Evolutionary conservation across 2,113 vertebrate species (phyloP), one percentile per base, ranked within the genome.

Genomic region (Channa maculata): DNA sequence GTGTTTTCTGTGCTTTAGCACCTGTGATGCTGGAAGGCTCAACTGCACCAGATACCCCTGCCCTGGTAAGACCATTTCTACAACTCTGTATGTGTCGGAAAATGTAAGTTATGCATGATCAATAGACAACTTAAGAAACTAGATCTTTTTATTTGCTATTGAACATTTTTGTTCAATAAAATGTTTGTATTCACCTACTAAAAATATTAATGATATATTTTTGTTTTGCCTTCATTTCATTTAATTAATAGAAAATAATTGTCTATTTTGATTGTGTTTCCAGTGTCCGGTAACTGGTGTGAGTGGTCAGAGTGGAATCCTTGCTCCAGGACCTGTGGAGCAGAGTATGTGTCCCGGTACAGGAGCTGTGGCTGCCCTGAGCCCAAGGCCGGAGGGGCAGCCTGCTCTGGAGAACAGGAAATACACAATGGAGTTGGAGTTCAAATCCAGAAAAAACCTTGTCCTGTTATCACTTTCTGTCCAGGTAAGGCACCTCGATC

Each of bases 201-300:
- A 24, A 24, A 24, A 24, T 24, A 24, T 24, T 24, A 24, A 24
- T 1, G 24, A 24, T 24, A 24, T 24, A 24, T 24, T 24, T 24
- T 24, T 24, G 24, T 24, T 24, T 24, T 24, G 24, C 24, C 24
- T 24, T 24, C 24, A 24, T 24, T n/a, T n/a, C n/a, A n/a, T n/a
- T n/a, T n/a, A 1, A 24, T 24, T 24, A 24, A 24, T 24, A 24
- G 24, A 24, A 24, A 24, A 8, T 11, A 15, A 1, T 8, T 4
- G 6, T 52, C 1, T 15, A 45, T 65, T 0, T 8, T 6, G 2
- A 63, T 14, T 61, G 65, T 67, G 11, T 55, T 61, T 49, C 45
- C 80, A 97, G 96, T 96, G 79, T 76, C 92, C 0, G 96, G 96
- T 0, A 73, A 77, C 66, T 97, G 96, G 96, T 98, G 96, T 52